These are phyloP conservation scores for Noctuana brunneofusca DNA, from an alignment of 2,888 invertebrate genomes.

Conservation along the genomic window DNA sequence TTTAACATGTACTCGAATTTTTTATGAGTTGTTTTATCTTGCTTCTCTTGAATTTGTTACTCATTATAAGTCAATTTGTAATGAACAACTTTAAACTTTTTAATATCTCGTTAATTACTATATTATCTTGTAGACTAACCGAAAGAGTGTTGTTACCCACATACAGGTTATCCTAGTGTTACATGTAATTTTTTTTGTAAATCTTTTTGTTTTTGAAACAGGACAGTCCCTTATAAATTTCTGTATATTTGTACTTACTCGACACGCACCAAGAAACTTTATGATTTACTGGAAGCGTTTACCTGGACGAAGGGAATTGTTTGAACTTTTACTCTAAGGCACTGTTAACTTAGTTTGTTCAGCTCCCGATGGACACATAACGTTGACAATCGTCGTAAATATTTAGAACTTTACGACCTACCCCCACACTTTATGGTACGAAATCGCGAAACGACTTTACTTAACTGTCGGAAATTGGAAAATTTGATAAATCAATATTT, in stretches of 20 bases:
- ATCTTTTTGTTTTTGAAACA: too few species aligned
- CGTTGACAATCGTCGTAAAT: conserved; percentile 13
- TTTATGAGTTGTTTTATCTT: too few species aligned
- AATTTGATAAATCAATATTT: too few species aligned
- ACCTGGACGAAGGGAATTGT: conserved; percentile 16
- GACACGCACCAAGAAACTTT: conserved; percentile 7
- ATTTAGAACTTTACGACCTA: conserved; percentile 16
- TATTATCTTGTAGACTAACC: too few species aligned
- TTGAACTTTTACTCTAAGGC: conserved; percentile 10
- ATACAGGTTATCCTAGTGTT: too few species aligned
- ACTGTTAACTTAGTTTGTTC: conserved; percentile 2
- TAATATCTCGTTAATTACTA: too few species aligned
- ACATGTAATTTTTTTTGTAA: too few species aligned
- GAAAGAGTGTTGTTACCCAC: too few species aligned
- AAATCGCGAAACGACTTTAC: background rate
- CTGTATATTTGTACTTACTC: conserved; percentile 8
- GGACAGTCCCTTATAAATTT: background rate
- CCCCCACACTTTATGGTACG: background rate
- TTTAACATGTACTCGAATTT: too few species aligned
- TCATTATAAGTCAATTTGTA: too few species aligned
- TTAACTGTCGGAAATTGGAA: background rate
- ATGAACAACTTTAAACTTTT: too few species aligned
- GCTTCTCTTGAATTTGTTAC: too few species aligned
- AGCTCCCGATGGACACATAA: conserved; percentile 11
- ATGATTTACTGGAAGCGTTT: conserved; percentile 29